Evolutionary conservation across 2,797 vertebrate species (phyloP).

Genomic region (Silurus aristotelis): DNA sequence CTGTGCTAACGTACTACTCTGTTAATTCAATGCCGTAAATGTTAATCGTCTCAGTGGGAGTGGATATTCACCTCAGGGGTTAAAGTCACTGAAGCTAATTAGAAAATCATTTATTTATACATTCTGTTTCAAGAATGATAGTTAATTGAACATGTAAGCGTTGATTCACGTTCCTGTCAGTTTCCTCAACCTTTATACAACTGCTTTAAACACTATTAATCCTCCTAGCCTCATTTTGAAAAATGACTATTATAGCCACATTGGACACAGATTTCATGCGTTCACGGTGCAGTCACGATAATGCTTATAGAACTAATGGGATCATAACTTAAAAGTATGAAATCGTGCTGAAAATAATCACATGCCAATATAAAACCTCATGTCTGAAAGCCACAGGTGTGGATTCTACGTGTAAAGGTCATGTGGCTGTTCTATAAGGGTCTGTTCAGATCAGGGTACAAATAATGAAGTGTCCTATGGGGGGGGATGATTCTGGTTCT

Average conservation of each 20-base stretch:
- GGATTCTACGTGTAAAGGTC: neutral
- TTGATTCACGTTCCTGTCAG: neutral
- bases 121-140: neutral
- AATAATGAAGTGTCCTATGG: neutral
- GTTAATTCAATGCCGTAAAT: neutral
- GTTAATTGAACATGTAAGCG: neutral
- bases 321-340: neutral
- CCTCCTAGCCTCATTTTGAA: neutral
- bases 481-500: neutral
- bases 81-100: conserved; percentile 6
- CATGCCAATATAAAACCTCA: neutral
- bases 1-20: neutral
- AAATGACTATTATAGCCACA: neutral
- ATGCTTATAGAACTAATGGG: neutral
- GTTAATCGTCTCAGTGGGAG: conserved; percentile 4
- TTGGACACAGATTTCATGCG: neutral
- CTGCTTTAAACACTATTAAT: neutral
- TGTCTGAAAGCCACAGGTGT: neutral
- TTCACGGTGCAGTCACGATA: neutral
- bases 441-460: too few species aligned
- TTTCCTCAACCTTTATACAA: neutral
- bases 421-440: neutral
- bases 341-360: neutral
- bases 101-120: conserved; percentile 9
- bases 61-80: conserved; percentile 8